Percentiles rank a stretch among this genome's conserved stretches.
phyloP scores from a whole-genome alignment of 1,140 invertebrate species.

The Dendrolimus punctatus region DNA sequence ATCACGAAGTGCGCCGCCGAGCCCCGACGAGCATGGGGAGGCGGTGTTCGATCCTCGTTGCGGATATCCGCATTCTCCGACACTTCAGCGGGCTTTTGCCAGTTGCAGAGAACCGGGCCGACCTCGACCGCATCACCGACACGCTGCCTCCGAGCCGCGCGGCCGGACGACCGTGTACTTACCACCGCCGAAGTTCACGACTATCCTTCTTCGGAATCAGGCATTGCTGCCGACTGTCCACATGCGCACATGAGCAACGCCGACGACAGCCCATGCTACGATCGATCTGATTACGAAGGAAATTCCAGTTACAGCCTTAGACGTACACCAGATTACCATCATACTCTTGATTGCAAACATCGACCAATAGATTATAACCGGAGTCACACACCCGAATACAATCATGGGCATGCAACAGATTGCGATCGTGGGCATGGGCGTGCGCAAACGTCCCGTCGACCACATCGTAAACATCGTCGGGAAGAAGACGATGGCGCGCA shows the following conservation, averaged over 20 bases:
- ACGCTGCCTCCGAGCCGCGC: conserved; percentile 56
- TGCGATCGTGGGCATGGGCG: conserved; percentile 46
- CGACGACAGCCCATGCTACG: conserved; percentile 60
- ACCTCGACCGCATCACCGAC: conserved; percentile 56
- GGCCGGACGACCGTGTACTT: conserved; percentile 60
- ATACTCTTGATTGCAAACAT: conserved; percentile 50
- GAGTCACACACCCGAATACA: conserved; percentile 58
- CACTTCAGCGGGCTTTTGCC: conserved; percentile 53
- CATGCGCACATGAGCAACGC: conserved; percentile 55
- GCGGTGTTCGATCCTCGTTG: conserved; percentile 56
- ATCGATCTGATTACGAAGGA: conserved; percentile 59
- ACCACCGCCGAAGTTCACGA: conserved; percentile 69
- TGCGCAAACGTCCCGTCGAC: conserved; percentile 49
- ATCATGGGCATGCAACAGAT: conserved; percentile 49
- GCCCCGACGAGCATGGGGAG: conserved; percentile 66
- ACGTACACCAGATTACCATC: conserved; percentile 47
- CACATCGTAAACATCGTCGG: conserved; percentile 49
- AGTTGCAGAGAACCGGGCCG: conserved; percentile 50
- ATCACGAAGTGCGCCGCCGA: conserved; percentile 67
- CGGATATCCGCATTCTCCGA: conserved; percentile 40
- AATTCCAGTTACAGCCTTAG: conserved; percentile 55
- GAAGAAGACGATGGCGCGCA: conserved; percentile 66
- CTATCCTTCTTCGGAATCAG: conserved; percentile 67
- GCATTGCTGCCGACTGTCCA: conserved; percentile 61
- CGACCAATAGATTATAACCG: conserved; percentile 49